Conservation (phyloP, 2,113 vertebrate genomes). For the Paralichthys olivaceus region DNA sequence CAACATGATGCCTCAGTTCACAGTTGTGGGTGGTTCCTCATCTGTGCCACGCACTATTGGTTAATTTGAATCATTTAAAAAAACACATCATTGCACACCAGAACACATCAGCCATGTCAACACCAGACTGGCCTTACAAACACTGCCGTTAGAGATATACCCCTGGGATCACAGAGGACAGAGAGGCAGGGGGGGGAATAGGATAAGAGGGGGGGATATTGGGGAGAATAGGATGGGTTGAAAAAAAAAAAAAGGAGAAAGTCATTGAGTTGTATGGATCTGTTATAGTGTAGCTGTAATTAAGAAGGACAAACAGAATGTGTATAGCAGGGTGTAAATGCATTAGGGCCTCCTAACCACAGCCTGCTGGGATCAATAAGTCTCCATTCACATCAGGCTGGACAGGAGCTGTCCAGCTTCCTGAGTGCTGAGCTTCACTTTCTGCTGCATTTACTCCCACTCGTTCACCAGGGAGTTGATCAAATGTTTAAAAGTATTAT, state of each 20-base stretch:
- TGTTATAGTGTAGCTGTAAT: slow-evolving; percentile 69
- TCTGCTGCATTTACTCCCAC: slow-evolving; percentile 11
- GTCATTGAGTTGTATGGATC: slow-evolving; percentile 67
- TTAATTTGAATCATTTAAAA: slow-evolving; percentile 72
- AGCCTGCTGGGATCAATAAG: slow-evolving; percentile 74
- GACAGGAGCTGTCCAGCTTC: slow-evolving; percentile 72
- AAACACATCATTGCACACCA: slow-evolving; percentile 56
- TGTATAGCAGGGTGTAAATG: slow-evolving; percentile 63
- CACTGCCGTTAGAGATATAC: slow-evolving; percentile 70
- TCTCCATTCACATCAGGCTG: slow-evolving; percentile 65
- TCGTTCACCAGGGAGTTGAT: slow-evolving; percentile 9
- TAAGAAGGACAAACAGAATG: slow-evolving; percentile 74
- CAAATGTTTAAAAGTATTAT: slow-evolving; percentile 6
- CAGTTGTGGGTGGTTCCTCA: slow-evolving; percentile 31
- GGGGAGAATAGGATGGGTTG: slow-evolving; percentile 25
- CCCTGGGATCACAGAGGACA: slow-evolving; percentile 64
- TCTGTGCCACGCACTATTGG: slow-evolving; percentile 59
- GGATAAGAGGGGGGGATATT: slow-evolving; percentile 14
- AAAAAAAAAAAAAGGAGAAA: slow-evolving; percentile 43
- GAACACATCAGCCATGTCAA: slow-evolving; percentile 61
- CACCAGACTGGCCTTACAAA: slow-evolving; percentile 68
- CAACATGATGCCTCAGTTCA: slow-evolving; percentile 7
- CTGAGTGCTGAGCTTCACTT: slow-evolving; percentile 61
- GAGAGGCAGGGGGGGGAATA: slow-evolving; percentile 45
- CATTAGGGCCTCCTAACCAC: slow-evolving; percentile 61